A percentile compares a stretch with the other conserved stretches of the same genome.
Evolutionary conservation across 2,113 vertebrate species (phyloP).

Genomic region (Aphelocoma coerulescens): DNA sequence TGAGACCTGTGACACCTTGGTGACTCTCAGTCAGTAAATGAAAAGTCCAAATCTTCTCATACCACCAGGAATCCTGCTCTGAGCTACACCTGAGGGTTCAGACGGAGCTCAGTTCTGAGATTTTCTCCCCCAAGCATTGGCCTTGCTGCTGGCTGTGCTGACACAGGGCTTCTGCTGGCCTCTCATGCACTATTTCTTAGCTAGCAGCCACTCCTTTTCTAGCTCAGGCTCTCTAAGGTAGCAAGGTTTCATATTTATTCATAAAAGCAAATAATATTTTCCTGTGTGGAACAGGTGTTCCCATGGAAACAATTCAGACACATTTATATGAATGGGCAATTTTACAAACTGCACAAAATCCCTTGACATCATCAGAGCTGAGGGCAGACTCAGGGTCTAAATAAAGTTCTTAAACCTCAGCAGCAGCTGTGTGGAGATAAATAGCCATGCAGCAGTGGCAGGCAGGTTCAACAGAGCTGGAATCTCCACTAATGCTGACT

Average conservation of each 20-base stretch:
- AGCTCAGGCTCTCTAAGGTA: not conserved
- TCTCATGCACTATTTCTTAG: not conserved
- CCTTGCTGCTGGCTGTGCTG: not conserved
- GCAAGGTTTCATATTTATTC: not conserved
- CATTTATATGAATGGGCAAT: conserved; percentile 12
- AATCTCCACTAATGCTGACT: not conserved
- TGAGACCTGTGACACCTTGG: not conserved
- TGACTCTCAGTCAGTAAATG: not conserved
- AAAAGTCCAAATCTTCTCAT: not conserved
- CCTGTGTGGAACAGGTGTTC: not conserved
- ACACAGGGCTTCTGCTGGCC: not conserved
- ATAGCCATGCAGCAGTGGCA: not conserved
- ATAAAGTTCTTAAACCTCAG: not conserved
- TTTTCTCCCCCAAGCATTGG: not conserved
- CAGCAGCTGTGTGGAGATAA: not conserved
- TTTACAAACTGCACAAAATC: not conserved
- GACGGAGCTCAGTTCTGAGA: not conserved
- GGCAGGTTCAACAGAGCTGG: not conserved
- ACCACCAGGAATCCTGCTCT: not conserved
- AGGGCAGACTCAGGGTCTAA: not conserved
- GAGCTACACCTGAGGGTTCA: not conserved
- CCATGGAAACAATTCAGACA: conserved; percentile 33
- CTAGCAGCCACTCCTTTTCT: not conserved
- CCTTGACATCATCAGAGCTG: not conserved
- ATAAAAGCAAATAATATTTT: not conserved